Base-by-base conservation (phyloP, 1,140 invertebrate species). In the Drosophila eugracilis region DNA sequence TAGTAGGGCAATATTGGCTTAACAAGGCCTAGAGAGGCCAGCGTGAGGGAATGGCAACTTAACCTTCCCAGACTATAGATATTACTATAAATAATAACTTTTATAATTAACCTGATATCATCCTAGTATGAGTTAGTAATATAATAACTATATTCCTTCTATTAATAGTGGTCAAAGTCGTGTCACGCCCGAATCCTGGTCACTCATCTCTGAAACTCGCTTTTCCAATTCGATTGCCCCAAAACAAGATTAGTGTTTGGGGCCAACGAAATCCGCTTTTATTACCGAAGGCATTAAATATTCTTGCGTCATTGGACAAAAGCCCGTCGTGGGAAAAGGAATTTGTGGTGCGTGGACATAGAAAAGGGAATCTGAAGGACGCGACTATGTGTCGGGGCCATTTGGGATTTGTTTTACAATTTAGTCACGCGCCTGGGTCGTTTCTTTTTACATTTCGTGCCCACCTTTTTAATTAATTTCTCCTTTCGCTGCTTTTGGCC, bases 391-490 rank as follows among this genome's bases (percentile, higher is more conserved):
- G 32, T 70, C 30, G 9, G n/a, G 39, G 36, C 42, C 60, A 59
- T 69, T 76, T 58, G 44, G 48, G 77, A 80, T 75, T 84, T 84
- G 65, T 75, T 84, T 84, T 72, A 85, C 75, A 85, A 86, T 86
- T 86, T 49, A 60, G 81, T 86, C 81, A 86, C 81, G 83, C 69
- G 42, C 48, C 42, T 10, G 21, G 30, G 42, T 54, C 76, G 47
- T 81, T 88, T 86, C 76, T 66, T 69, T 63, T 75, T 48, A 54
- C 41, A 54, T 54, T 73, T 50, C 65, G 69, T 72, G 63, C 55
- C 37, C 45, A 80, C 78, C 77, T 77, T 86, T 85, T 81, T 86
- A 86, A 86, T 86, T 86, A 86, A 86, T 86, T 86, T 81, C 45
- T 69, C 67, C 72, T 62, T 73, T 59, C 26, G 53, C 49, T 50